Base-by-base conservation (phyloP, 2,797 vertebrate species). In the Pyrocephalus nanus region DNA sequence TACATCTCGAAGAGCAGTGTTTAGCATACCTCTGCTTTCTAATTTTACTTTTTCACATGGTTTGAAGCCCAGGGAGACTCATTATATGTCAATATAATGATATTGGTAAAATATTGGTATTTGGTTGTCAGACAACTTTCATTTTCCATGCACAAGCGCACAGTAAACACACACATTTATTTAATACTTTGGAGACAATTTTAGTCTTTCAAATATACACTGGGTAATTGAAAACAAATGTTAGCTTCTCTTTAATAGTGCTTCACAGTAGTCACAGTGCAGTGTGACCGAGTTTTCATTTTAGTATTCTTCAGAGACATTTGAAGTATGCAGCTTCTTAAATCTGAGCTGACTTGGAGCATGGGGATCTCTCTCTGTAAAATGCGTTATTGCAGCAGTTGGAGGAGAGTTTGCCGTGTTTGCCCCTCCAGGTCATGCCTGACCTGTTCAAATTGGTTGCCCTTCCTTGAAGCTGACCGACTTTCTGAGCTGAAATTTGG, bases 211-310 rank as follows among this genome's bases (percentile, higher is more conserved):
- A 60, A 20, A 84, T 89, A 25, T 60, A 29, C 4, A 0, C 75
- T 42, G 53, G 73, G 36, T 90, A 91, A 57, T 86, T 87, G 62
- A 65, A 78, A 84, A 90, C 90, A 94, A 95, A 93, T 79, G 86
- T 95, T 96, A 69, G 70, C 45, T 90, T 88, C 42, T 78, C 67
- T 92, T 87, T 82, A 79, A 72, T 48, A 40, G 90, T 1, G 6
- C 45, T 90, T 72, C 18, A 48, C 18, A 23, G 65, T 36, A 95
- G 93, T 77, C 90, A 79, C 48, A 8, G 67, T 9, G 40, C 66
- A 65, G 80, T 57, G 66, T 83, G 43, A 61, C 91, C 1, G 12
- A 61, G 43, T 76, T 92, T 83, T 54, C 74, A 26, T 36, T 85
- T 92, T 50, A 16, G 27, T 81, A 11, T 89, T 85, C 92, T 94